These are phyloP conservation scores for Drosophila stalkeri DNA, from an alignment of 2,888 invertebrate species.

Conservation along the genomic window DNA sequence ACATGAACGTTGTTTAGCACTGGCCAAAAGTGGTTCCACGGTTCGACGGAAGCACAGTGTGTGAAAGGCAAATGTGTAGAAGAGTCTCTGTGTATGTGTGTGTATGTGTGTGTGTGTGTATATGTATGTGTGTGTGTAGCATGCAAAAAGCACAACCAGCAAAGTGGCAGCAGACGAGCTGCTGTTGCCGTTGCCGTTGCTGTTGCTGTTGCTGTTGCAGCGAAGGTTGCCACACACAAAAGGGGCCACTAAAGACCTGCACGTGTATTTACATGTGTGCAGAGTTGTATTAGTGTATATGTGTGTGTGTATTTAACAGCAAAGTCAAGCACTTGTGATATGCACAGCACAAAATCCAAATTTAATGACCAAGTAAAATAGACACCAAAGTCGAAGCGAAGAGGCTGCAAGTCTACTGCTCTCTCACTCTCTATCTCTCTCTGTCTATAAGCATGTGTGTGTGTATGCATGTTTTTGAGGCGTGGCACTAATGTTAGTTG, in stretches of 20 bases:
- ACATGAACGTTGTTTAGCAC: constrained; percentile 36
- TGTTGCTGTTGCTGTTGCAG: constrained; percentile 1
- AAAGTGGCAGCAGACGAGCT: constrained; percentile 28
- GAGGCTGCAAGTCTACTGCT: constrained; percentile 17
- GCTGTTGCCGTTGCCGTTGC: constrained; percentile 22
- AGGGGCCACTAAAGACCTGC: constrained; percentile 62
- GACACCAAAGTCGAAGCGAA: constrained; percentile 58
- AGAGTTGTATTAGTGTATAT: constrained; percentile 17
- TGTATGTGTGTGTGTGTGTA: neutral
- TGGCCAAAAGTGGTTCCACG: constrained; percentile 44
- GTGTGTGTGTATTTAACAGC: constrained; percentile 59
- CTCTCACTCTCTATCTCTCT: neutral
- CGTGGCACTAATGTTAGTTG: constrained; percentile 75
- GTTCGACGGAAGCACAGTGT: constrained; percentile 24
- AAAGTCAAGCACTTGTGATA: constrained; percentile 74
- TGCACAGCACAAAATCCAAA: constrained; percentile 76
- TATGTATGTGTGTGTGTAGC: constrained; percentile 8
- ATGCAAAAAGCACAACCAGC: constrained; percentile 67
- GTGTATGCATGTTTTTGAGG: constrained; percentile 34
- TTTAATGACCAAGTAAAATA: constrained; percentile 80
- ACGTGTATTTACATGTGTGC: constrained; percentile 39
- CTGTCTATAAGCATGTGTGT: neutral
- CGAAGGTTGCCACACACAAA: constrained; percentile 47
- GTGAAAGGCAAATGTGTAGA: constrained; percentile 18
- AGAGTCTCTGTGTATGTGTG: neutral